Percentiles rank a stretch among this genome's conserved stretches.
Evolutionary conservation across 2,797 vertebrate species (phyloP).

Genomic region (Spinus olivaceus): DNA sequence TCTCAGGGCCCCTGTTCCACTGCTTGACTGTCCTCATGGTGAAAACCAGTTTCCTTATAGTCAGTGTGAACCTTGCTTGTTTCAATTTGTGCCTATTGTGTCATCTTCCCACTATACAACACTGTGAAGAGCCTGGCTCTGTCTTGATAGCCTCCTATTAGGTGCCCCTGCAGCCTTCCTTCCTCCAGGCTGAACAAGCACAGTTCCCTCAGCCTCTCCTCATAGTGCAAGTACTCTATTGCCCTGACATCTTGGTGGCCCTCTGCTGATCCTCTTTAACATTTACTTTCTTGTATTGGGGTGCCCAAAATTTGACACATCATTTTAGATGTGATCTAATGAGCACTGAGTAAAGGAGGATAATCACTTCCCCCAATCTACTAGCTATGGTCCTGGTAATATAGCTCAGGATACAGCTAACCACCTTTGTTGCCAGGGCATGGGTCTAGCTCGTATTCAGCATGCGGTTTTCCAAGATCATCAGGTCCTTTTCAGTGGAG

Average conservation of each 20-base stretch:
- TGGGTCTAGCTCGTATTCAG: neutral
- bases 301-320: neutral
- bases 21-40: neutral
- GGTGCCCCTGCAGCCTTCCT: neutral
- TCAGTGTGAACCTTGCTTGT: neutral
- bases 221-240: neutral
- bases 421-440: neutral
- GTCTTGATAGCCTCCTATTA: neutral
- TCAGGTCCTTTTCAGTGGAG: neutral
- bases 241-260: neutral
- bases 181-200: neutral
- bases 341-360: neutral
- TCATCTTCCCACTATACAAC: neutral
- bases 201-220: neutral
- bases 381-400: neutral
- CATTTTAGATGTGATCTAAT: neutral
- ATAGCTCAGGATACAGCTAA: neutral
- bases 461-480: neutral
- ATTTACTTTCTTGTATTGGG: neutral
- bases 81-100: neutral
- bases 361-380: neutral
- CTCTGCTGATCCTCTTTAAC: neutral
- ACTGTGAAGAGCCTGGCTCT: neutral
- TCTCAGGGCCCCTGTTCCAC: neutral
- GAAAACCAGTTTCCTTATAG: neutral